phyloP scores from a whole-genome alignment of 2,113 vertebrate species.

The Alethe castanea region DNA sequence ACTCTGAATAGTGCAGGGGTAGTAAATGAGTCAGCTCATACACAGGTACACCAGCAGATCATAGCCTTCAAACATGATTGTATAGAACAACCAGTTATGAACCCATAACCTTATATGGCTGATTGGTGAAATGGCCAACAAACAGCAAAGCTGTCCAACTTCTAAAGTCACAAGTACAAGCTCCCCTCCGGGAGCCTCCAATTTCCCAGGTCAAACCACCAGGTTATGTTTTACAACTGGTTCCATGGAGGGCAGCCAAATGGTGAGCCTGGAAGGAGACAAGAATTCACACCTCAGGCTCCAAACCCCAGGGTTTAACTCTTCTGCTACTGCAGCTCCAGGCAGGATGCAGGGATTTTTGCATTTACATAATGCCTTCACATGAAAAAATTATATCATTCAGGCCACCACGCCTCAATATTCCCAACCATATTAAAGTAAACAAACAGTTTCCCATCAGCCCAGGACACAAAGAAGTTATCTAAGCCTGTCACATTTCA shows the following conservation, averaged over 20 bases:
- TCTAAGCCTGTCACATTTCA: not conserved
- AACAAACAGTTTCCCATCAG: not conserved
- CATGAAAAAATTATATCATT: not conserved
- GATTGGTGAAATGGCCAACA: not conserved
- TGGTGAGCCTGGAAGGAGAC: not conserved
- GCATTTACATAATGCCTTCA: not conserved
- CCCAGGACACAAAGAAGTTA: not conserved
- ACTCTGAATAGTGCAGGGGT: not conserved
- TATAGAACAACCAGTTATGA: not conserved
- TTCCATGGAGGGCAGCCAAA: not conserved
- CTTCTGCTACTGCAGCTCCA: not conserved
- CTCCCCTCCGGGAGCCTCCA: not conserved
- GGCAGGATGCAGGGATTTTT: not conserved
- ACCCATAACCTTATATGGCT: not conserved
- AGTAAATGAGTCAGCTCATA: not conserved
- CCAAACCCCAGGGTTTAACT: not conserved
- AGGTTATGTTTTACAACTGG: not conserved
- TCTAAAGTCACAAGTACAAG: not conserved
- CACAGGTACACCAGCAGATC: not conserved
- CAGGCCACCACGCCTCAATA: not conserved
- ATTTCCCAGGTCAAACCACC: not conserved
- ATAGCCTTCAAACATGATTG: not conserved
- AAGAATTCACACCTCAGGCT: conserved; percentile 13
- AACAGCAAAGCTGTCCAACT: not conserved
- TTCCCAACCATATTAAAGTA: not conserved